Conservation (phyloP, 2,113 vertebrate genomes). For the Sphyrna mokarran region DNA sequence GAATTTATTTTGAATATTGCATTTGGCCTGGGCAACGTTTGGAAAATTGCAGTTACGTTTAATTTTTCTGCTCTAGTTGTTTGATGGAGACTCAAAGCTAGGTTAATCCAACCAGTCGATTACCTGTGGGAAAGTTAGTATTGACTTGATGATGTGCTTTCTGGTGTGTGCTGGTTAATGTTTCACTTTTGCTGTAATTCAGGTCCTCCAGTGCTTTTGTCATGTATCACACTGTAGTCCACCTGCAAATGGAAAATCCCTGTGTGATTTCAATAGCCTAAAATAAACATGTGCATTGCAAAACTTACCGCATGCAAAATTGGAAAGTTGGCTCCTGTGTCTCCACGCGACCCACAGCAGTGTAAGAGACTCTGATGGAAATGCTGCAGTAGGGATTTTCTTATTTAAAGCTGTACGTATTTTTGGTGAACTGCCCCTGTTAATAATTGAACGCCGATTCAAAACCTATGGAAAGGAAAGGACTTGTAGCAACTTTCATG, state of each 20-base stretch:
- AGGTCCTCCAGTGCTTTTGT: neutral
- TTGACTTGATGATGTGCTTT: neutral
- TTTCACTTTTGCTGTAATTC: neutral
- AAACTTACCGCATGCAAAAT: neutral
- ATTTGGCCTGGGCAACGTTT: neutral
- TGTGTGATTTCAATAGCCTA: neutral
- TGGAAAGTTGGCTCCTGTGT: neutral
- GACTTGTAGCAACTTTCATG: neutral
- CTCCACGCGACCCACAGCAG: neutral
- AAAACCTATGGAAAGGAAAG: neutral
- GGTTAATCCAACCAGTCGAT: neutral
- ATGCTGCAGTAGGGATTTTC: neutral
- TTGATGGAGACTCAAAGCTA: neutral
- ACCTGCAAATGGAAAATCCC: neutral
- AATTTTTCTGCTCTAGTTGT: neutral
- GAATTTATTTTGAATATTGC: neutral
- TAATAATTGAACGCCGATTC: neutral
- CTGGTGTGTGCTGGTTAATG: neutral
- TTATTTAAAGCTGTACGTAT: neutral
- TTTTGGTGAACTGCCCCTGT: neutral
- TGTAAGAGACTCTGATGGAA: neutral
- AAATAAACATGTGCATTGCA: constrained; percentile 9
- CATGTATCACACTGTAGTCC: neutral
- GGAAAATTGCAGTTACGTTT: neutral
- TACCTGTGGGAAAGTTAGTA: neutral